A percentile compares a stretch with the other conserved stretches of the same genome.
Conservation (phyloP, 2,888 invertebrate species). For the Hemicrepidius hirtus region DNA sequence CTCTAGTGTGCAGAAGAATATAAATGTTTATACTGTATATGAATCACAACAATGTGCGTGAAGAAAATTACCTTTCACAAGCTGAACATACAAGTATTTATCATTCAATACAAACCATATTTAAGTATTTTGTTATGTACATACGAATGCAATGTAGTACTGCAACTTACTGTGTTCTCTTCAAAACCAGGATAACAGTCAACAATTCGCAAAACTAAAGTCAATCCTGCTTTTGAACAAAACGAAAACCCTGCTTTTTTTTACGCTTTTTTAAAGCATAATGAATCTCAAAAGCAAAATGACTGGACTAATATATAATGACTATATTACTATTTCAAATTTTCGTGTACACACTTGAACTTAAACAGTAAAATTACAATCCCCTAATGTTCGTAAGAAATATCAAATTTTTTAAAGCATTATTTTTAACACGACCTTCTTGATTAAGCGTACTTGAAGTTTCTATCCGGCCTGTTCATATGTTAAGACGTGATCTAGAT, state of each 20-base stretch:
- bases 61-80: slow-evolving; percentile 51
- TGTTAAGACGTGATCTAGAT: no score
- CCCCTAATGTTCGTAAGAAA: slow-evolving; percentile 44
- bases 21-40: slow-evolving; percentile 43
- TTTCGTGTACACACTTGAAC: slow-evolving; percentile 29
- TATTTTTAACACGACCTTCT: no score
- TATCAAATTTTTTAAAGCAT: slow-evolving; percentile 50
- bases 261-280: slow-evolving; percentile 45
- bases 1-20: slow-evolving; percentile 47
- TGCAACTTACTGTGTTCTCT: slow-evolving; percentile 37
- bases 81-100: slow-evolving; percentile 48
- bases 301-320: slow-evolving; percentile 35
- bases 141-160: slow-evolving; percentile 41
- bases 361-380: slow-evolving; percentile 38
- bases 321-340: slow-evolving; percentile 34
- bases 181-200: slow-evolving; percentile 30
- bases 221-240: slow-evolving; percentile 27
- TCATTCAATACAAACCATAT: slow-evolving; percentile 47
- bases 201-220: slow-evolving; percentile 16
- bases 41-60: slow-evolving; percentile 54
- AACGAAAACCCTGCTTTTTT: slow-evolving; percentile 44
- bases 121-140: slow-evolving; percentile 39
- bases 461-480: no score
- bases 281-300: slow-evolving; percentile 44
- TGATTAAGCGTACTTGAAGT: no score